phyloP scores from a whole-genome alignment of 2,113 vertebrate species.

The Hemichromis elongatus region DNA sequence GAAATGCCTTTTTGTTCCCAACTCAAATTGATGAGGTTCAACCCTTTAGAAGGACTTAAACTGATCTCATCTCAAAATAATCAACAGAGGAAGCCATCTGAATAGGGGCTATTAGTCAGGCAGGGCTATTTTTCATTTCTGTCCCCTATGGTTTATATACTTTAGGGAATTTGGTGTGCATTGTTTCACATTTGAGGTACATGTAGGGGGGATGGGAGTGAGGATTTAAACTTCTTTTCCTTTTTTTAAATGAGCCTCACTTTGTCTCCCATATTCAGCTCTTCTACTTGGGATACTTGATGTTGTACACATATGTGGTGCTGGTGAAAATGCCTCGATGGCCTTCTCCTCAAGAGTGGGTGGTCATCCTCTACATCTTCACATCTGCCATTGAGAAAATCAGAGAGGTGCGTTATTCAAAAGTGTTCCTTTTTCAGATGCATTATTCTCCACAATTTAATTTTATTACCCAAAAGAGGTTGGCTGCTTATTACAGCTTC shows the following conservation, averaged over 20 bases:
- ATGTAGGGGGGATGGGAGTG: neutral
- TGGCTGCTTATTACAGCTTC: neutral
- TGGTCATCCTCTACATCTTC: constrained; percentile 97
- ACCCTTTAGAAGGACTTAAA: neutral
- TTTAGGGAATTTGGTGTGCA: neutral
- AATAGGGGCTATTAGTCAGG: neutral
- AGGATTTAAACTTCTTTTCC: neutral
- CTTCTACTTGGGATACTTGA: constrained; percentile 93
- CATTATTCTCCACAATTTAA: neutral
- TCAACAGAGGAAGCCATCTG: neutral
- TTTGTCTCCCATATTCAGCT: constrained; percentile 69
- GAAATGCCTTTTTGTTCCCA: neutral
- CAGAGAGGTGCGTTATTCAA: constrained; percentile 80
- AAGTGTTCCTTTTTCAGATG: neutral
- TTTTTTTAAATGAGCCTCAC: neutral
- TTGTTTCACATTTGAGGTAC: neutral
- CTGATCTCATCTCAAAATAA: neutral
- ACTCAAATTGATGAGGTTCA: neutral
- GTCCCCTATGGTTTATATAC: neutral
- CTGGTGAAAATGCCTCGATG: constrained; percentile 85
- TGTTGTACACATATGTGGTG: constrained; percentile 95
- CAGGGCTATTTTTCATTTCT: neutral
- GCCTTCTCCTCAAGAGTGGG: constrained; percentile 92
- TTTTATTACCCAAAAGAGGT: neutral
- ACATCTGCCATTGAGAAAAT: constrained; percentile 95